These are phyloP conservation scores for Mythimna lalbum DNA, from an alignment of 2,888 invertebrate species.

Conservation along the genomic window DNA sequence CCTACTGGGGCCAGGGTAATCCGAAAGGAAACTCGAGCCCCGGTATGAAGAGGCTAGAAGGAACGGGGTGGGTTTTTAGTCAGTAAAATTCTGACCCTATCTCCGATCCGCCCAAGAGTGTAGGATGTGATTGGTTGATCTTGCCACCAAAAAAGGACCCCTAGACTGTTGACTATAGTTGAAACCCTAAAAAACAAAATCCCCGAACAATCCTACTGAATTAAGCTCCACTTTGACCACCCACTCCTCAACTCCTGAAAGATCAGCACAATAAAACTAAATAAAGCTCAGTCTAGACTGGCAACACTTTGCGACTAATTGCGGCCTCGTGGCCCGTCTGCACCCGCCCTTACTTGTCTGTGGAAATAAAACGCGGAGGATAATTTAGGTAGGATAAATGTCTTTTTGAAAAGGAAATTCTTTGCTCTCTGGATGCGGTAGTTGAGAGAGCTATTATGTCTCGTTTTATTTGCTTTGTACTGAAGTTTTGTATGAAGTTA, in stretches of 20 bases:
- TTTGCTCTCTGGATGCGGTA: constrained; percentile 32
- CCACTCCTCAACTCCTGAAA: constrained; percentile 28
- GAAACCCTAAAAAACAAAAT: too few relatives aligned
- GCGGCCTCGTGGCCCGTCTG: constrained; percentile 45
- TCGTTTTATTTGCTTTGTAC: constrained; percentile 2
- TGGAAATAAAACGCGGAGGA: constrained; percentile 41
- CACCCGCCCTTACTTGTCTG: constrained; percentile 34
- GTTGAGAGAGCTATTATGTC: constrained; percentile 4
- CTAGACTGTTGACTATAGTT: too few relatives aligned
- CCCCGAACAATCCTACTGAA: constrained; percentile 14
- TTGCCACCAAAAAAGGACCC: too few relatives aligned
- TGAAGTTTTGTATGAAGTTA: background rate
- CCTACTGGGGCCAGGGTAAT: too few relatives aligned
- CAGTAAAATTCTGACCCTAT: too few relatives aligned
- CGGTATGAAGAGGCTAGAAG: too few relatives aligned
- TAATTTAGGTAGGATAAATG: constrained; percentile 52
- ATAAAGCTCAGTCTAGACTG: constrained; percentile 56
- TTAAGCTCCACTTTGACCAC: background rate
- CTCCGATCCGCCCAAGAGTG: too few relatives aligned
- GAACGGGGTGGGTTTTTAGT: too few relatives aligned
- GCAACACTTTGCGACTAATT: constrained; percentile 64
- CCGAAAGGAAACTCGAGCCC: too few relatives aligned
- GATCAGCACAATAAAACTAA: constrained; percentile 46
- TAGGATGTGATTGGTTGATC: too few relatives aligned
- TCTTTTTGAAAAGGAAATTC: constrained; percentile 44